Percentiles rank a stretch among this genome's conserved stretches.
These are phyloP conservation scores for Acrossocheilus wenchowensis DNA, from an alignment of 2,797 vertebrate genomes.

Conservation along the genomic window DNA sequence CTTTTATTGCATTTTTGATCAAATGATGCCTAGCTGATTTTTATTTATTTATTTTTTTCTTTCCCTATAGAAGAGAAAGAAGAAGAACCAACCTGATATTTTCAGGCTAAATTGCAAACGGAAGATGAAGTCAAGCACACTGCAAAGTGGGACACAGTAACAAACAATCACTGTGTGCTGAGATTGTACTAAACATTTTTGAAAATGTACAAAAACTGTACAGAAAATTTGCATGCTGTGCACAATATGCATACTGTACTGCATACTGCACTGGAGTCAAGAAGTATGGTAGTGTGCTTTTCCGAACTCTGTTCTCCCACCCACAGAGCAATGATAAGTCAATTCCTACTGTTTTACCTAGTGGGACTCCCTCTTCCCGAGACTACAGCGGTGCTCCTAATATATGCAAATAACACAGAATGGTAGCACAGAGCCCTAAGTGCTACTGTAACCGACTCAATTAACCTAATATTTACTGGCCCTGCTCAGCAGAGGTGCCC, in stretches of 20 bases:
- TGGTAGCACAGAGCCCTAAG: constrained; percentile 67
- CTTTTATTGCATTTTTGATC: background rate
- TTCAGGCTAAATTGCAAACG: background rate
- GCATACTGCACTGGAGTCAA: background rate
- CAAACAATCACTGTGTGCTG: background rate
- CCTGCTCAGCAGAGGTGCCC: constrained; percentile 65
- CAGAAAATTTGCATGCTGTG: background rate
- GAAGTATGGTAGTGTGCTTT: background rate
- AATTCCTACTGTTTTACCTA: constrained; percentile 12
- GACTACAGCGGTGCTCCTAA: constrained; percentile 69
- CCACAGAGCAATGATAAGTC: background rate
- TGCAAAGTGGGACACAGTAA: background rate
- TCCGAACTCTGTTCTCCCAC: constrained; percentile 1
- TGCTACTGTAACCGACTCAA: constrained; percentile 71
- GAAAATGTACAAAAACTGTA: background rate
- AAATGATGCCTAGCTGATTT: no score
- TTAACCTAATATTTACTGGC: constrained; percentile 79
- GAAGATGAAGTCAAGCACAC: background rate
- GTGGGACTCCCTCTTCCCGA: constrained; percentile 58
- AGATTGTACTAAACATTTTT: background rate
- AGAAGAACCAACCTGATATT: background rate
- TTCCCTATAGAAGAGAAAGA: background rate
- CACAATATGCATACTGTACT: constrained; percentile 7
- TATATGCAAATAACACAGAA: constrained; percentile 74
- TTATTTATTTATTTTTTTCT: no score